Conservation (phyloP, 2,113 vertebrate genomes). For the Ploceus nigricollis region DNA sequence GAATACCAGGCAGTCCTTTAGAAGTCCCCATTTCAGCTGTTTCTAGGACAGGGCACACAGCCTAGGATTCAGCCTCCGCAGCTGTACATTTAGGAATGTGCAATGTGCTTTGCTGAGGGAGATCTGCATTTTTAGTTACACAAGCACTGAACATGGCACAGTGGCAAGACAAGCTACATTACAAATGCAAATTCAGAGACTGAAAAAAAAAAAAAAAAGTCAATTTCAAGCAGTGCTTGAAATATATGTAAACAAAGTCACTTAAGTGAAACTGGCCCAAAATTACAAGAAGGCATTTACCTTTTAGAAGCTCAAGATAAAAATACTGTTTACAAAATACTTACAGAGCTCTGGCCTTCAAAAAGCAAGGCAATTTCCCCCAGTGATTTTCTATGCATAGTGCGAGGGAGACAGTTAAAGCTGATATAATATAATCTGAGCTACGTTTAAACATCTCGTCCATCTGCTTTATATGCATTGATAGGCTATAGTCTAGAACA, state of each 20-base stretch:
- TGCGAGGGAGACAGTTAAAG: background rate
- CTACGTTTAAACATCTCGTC: background rate
- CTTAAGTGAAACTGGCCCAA: background rate
- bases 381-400: background rate
- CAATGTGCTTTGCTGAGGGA: background rate
- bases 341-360: background rate
- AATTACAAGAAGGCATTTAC: background rate
- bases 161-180: background rate
- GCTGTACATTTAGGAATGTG: background rate
- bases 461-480: background rate
- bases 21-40: background rate
- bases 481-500: background rate
- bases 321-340: background rate
- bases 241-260: background rate
- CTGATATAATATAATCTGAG: background rate
- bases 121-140: conserved; percentile 15
- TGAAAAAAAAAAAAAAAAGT: background rate
- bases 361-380: background rate
- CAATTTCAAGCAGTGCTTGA: background rate
- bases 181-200: background rate
- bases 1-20: background rate
- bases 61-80: background rate
- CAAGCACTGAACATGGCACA: background rate
- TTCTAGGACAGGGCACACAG: background rate
- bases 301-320: background rate